Evolutionary conservation across 2,888 invertebrate species (phyloP), one percentile per base, ranked within the genome.

Genomic region (Callyntrura sp.): DNA sequence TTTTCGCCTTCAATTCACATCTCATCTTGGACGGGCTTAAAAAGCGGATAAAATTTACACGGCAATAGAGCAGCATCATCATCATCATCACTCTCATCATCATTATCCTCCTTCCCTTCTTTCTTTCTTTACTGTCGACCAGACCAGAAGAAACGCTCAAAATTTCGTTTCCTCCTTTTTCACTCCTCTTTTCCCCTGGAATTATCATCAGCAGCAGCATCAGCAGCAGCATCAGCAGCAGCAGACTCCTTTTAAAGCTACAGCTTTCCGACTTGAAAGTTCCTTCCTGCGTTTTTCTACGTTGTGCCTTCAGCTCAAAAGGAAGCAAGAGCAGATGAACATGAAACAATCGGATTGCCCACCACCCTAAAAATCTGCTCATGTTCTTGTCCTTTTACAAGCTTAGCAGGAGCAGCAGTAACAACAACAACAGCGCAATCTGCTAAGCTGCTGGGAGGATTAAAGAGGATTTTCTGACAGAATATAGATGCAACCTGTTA

Each of bases 1-100:
- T 55, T 68, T 70, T 70, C 20, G 28, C 17, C 78, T 79, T 65
- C 65, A 79, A 81, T 87, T 82, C 82, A 81, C 82, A 87, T 87
- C 65, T 78, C 85, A 65, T 86, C 20, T 78, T 78, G 60, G 20
- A 81, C n/a, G n/a, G 3, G 20, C 35, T 43, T 81, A 65, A 86
- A 86, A 85, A 57, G 43, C 20, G 45, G 76, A 85, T 78, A 79
- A 70, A 70, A 65, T 65, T 65, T 65, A 65, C 65, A 65, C 65
- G 60, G 5, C 9, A n/a, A 70, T 20, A 17, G 3, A 3, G 6
- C 20, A 14, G 17, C 35, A 70, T 43, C 68, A 43, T 70, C 62
- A 48, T 68, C 65, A 0, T 83, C 28, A 48, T 62, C 65, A 82
- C 17, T 14, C 20, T 23, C 6, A 60, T 60, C 35, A 65, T 65